phyloP scores from a whole-genome alignment of 2,888 invertebrate species.

The Pseudococcus jackbeardsleyi region DNA sequence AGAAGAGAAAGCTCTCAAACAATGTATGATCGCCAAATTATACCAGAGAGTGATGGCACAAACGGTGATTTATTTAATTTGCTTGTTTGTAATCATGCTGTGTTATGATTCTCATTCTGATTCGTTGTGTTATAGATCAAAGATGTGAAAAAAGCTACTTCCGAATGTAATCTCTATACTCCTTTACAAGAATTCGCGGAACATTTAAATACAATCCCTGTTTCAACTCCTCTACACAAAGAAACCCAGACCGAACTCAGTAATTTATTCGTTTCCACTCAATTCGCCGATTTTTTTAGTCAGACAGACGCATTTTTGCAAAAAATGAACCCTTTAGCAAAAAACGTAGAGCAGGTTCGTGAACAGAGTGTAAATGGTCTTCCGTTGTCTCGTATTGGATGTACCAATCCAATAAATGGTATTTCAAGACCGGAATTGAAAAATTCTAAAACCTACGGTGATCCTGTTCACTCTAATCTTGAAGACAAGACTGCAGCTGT shows the following conservation, averaged over 20 bases:
- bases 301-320: slow-evolving; percentile 11
- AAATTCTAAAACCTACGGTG: background rate
- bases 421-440: background rate
- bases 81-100: background rate
- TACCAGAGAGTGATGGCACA: slow-evolving; percentile 68
- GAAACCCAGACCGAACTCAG: slow-evolving; percentile 51
- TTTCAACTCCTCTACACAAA: background rate
- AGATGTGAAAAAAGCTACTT: slow-evolving; percentile 59
- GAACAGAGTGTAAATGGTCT: background rate
- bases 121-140: slow-evolving; percentile 52
- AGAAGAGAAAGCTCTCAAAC: slow-evolving; percentile 68
- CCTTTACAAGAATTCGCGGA: slow-evolving; percentile 56
- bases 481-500: background rate
- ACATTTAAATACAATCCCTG: background rate
- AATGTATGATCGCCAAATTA: slow-evolving; percentile 68
- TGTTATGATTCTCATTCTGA: background rate
- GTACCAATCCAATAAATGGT: background rate
- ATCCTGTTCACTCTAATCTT: background rate
- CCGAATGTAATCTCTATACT: slow-evolving; percentile 45
- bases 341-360: background rate
- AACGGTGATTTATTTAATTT: slow-evolving; percentile 66
- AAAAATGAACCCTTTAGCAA: background rate
- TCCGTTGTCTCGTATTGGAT: no score
- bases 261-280: background rate
- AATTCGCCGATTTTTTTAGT: background rate